phyloP scores from a whole-genome alignment of 37 sponge, comb jelly and placozoan species.

The Oopsacas minuta region DNA sequence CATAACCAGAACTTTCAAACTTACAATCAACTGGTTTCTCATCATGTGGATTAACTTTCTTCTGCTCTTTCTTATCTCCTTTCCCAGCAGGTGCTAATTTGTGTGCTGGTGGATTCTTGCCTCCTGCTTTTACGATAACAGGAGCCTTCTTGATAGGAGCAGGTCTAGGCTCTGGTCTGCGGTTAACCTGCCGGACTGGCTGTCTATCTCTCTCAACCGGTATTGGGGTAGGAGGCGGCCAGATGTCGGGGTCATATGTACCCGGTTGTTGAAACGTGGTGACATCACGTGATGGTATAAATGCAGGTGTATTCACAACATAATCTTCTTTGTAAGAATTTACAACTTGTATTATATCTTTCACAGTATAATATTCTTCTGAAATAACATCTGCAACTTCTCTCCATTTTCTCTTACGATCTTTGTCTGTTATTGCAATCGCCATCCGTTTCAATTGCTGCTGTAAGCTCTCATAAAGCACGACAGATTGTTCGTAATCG shows the following conservation, averaged over 20 bases:
- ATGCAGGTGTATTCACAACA: not conserved
- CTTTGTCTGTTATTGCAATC: conserved; percentile 25
- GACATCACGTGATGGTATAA: not conserved
- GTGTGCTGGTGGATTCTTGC: not conserved
- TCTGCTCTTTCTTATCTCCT: conserved; percentile 20
- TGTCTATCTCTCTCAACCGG: conserved; percentile 49
- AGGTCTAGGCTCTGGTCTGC: not conserved
- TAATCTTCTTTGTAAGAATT: conserved; percentile 70
- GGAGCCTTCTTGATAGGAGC: not conserved
- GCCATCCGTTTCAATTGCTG: conserved; percentile 44
- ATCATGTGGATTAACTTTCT: conserved; percentile 37
- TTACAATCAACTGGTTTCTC: conserved; percentile 58
- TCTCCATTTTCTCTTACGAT: conserved; percentile 61
- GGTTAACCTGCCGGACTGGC: conserved; percentile 24
- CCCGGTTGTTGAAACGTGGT: not conserved
- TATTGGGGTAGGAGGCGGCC: conserved; percentile 84
- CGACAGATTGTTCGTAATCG: conserved; percentile 64
- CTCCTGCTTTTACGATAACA: conserved; percentile 19
- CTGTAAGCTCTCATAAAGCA: conserved; percentile 64
- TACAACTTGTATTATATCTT: conserved; percentile 60
- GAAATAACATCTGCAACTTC: conserved; percentile 22
- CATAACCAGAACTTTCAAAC: conserved; percentile 71
- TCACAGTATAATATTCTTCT: conserved; percentile 33
- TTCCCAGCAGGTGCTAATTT: not conserved
- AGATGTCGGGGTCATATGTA: conserved; percentile 53